phyloP scores from a whole-genome alignment of 2,113 vertebrate species.

The Campylomormyrus numenius region DNA sequence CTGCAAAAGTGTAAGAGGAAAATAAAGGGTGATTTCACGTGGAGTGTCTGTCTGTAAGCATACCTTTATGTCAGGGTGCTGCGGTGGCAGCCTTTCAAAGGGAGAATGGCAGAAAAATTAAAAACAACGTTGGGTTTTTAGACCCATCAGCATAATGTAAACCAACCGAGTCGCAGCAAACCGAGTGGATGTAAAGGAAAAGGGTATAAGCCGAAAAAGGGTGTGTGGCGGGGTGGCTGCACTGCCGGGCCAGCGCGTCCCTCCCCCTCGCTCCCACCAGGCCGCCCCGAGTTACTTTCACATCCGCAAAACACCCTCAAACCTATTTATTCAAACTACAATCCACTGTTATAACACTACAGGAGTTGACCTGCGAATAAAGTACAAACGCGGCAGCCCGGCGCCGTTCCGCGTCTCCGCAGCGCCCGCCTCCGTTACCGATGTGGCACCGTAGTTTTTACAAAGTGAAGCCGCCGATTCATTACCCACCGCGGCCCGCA shows the following conservation, averaged over 20 bases:
- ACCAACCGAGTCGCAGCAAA: background rate
- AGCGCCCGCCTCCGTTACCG: background rate
- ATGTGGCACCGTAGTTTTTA: background rate
- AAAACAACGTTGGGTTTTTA: background rate
- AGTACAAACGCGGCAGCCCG: background rate
- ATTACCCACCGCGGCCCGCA: background rate
- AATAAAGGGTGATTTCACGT: background rate
- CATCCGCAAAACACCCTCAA: background rate
- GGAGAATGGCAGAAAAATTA: background rate
- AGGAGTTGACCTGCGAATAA: background rate
- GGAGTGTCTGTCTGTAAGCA: background rate
- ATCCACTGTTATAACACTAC: background rate
- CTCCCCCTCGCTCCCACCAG: background rate
- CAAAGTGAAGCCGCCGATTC: background rate
- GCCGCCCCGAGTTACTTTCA: conserved; percentile 14
- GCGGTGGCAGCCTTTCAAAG: background rate
- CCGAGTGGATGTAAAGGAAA: background rate
- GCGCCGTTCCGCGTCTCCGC: background rate
- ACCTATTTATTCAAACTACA: background rate
- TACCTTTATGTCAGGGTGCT: background rate
- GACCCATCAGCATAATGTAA: background rate
- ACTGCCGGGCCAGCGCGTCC: background rate
- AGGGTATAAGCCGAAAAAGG: background rate
- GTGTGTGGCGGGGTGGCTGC: background rate
- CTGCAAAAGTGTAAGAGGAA: background rate